A percentile compares a stretch with the other conserved stretches of the same genome.
phyloP scores from a whole-genome alignment of 2,888 invertebrate species.

The Protodeltote pygarga region DNA sequence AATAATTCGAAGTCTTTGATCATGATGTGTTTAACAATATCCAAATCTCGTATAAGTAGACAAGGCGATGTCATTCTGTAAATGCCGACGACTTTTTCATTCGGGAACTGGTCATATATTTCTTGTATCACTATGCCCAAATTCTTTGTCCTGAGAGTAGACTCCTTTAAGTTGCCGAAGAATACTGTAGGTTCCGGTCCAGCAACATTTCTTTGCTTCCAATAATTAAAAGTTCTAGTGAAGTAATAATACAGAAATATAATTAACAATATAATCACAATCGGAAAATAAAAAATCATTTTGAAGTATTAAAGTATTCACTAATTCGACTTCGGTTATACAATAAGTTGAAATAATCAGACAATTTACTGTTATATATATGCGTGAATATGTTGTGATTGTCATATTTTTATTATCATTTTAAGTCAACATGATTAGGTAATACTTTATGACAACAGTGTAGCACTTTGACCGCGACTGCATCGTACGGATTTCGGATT shows the following conservation, averaged over 20 bases:
- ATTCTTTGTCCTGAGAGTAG: conserved; percentile 48
- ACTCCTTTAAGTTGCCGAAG: conserved; percentile 62
- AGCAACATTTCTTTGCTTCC: conserved; percentile 59
- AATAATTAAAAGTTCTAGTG: conserved; percentile 63
- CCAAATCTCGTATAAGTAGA: conserved; percentile 64
- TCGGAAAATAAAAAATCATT: conserved; percentile 27
- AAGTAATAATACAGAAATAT: conserved; percentile 54
- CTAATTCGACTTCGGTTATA: too few species aligned
- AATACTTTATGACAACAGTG: too few species aligned
- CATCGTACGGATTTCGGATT: too few species aligned
- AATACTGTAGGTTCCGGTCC: conserved; percentile 58
- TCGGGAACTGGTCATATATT: conserved; percentile 56
- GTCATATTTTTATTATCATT: too few species aligned
- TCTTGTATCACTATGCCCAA: conserved; percentile 47
- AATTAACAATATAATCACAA: conserved; percentile 23
- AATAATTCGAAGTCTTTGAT: conserved; percentile 69
- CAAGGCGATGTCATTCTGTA: conserved; percentile 63
- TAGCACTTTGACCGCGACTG: too few species aligned
- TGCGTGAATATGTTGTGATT: too few species aligned
- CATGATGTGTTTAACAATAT: conserved; percentile 64
- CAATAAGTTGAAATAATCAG: too few species aligned
- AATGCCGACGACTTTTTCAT: conserved; percentile 67
- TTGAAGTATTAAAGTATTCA: too few species aligned
- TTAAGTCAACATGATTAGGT: too few species aligned
- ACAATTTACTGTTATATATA: too few species aligned